A percentile compares a stretch with the other conserved stretches of the same genome.
Evolutionary conservation across 2,797 vertebrate genomes (phyloP).

Genomic region (Tragopan temminckii): DNA sequence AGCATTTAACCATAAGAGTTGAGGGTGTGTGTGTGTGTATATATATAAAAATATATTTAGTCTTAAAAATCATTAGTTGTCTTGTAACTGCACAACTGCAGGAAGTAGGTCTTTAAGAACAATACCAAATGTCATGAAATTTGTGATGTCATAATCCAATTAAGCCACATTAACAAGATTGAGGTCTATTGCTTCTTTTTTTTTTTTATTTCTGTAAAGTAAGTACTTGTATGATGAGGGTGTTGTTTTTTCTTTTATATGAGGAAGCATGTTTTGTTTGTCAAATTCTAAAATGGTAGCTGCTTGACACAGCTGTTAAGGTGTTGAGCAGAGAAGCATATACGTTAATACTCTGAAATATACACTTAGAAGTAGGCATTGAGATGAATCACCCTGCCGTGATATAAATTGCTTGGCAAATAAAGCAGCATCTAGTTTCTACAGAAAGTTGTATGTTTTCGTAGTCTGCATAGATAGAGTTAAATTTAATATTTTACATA

Average conservation of each 20-base stretch:
- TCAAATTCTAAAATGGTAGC: conserved; percentile 16
- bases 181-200: not conserved
- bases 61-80: not conserved
- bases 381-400: conserved; percentile 1
- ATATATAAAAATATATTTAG: no score
- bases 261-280: not conserved
- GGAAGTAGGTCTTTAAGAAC: not conserved
- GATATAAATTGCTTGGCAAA: not conserved
- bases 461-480: not conserved
- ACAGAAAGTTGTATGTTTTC: not conserved
- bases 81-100: conserved; percentile 5
- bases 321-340: not conserved
- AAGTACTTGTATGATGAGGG: not conserved
- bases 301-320: conserved; percentile 25
- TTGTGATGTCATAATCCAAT: conserved; percentile 39
- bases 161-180: not conserved
- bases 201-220: not conserved
- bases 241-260: not conserved
- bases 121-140: not conserved
- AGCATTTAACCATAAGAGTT: fast-evolving
- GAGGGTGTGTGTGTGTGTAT: not conserved
- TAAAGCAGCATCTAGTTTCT: not conserved
- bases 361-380: not conserved
- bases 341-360: conserved; percentile 1
- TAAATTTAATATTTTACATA: not conserved